A percentile compares a stretch with the other conserved stretches of the same genome.
These are phyloP conservation scores for Mugil cephalus DNA, from an alignment of 2,113 vertebrate species.

Conservation along the genomic window DNA sequence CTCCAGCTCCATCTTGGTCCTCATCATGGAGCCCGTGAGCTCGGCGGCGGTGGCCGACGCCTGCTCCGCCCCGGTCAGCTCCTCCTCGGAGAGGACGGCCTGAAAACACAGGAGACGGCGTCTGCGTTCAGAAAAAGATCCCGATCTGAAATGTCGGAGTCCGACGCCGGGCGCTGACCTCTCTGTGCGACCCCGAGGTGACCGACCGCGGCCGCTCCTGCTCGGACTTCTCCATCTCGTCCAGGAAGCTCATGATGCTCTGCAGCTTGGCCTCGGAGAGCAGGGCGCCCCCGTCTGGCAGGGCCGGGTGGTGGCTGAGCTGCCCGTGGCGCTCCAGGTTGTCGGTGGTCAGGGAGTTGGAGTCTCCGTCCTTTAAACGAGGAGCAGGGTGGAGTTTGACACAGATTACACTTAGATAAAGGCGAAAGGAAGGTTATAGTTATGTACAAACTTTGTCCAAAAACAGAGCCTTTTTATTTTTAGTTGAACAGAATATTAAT, in stretches of 20 bases:
- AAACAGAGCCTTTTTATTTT: too few species aligned
- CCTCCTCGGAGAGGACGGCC: conserved; percentile 87
- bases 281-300: conserved; percentile 86
- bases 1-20: conserved; percentile 91
- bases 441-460: too few species aligned
- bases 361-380: conserved; percentile 82
- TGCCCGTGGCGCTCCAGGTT: conserved; percentile 92
- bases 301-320: conserved; percentile 77
- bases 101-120: conserved; percentile 51
- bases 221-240: conserved; percentile 94
- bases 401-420: too few species aligned
- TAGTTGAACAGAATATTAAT: too few species aligned
- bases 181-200: conserved; percentile 85
- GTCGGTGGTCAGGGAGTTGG: conserved; percentile 90
- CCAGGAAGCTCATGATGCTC: conserved; percentile 95
- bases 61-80: conserved; percentile 84
- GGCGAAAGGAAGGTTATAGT: too few species aligned
- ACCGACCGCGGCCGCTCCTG: conserved; percentile 88
- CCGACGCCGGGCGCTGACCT: conserved; percentile 74
- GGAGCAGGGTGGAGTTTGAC: not conserved
- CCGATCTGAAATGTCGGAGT: too few species aligned
- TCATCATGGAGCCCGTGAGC: conserved; percentile 87
- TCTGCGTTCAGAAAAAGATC: too few species aligned
- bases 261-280: conserved; percentile 96
- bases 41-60: conserved; percentile 86